phyloP scores from a whole-genome alignment of 2,797 vertebrate genomes.

The Enteromius fasciolatus region DNA sequence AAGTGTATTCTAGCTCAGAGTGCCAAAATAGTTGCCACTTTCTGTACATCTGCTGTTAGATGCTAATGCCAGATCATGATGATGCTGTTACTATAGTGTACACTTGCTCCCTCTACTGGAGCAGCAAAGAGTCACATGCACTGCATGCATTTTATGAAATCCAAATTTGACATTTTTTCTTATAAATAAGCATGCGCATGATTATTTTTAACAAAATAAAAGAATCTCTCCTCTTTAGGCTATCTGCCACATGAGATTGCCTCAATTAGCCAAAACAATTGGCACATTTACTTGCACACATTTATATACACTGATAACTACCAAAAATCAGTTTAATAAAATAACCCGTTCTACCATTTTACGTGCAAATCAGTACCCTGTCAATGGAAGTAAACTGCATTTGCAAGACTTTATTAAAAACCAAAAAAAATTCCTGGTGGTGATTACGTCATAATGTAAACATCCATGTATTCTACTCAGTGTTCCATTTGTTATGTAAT shows the following conservation, averaged over 20 bases:
- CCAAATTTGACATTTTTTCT: no score
- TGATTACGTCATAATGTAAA: background rate
- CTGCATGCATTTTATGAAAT: background rate
- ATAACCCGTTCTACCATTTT: background rate
- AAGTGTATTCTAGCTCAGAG: background rate
- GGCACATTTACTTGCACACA: background rate
- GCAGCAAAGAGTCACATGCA: background rate
- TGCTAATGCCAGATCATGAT: background rate
- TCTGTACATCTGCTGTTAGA: background rate
- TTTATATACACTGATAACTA: background rate
- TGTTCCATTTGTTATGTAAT: background rate
- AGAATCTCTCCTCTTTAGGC: background rate
- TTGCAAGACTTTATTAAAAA: background rate
- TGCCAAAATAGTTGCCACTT: background rate
- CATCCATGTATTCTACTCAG: background rate
- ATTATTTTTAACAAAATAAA: background rate
- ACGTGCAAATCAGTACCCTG: background rate
- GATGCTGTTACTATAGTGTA: background rate
- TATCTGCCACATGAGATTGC: background rate
- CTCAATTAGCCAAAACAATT: background rate
- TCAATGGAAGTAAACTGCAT: background rate
- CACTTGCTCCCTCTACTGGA: slow-evolving; percentile 46
- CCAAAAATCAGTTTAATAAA: background rate
- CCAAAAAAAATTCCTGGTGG: background rate
- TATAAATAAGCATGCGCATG: no score